phyloP scores from a whole-genome alignment of 92 coral and sea anemone species.

The Meandrina meandrites region DNA sequence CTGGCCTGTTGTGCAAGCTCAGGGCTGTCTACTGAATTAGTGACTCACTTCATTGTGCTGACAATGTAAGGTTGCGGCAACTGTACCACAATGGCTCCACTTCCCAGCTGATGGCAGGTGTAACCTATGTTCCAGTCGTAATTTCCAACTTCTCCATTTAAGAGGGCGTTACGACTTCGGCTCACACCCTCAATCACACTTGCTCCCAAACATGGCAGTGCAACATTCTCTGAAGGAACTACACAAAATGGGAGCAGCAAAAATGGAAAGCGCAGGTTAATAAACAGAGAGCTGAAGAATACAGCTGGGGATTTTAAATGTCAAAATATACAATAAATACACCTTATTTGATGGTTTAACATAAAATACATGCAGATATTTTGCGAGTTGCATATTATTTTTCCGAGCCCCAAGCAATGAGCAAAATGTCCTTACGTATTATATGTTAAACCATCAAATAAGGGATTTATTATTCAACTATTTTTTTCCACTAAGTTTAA shows the following conservation, averaged over 20 bases:
- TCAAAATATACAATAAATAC: too few species aligned
- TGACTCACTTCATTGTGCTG: conserved; percentile 75
- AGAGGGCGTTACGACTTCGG: conserved; percentile 95
- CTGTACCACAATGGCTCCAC: conserved; percentile 97
- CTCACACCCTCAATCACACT: conserved; percentile 98
- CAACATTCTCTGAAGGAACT: conserved; percentile 91
- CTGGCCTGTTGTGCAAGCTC: too few species aligned
- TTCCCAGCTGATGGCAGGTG: conserved; percentile 97
- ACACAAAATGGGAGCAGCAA: not conserved
- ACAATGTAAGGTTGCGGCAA: conserved; percentile 90
- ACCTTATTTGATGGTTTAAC: too few species aligned
- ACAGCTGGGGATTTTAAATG: not conserved
- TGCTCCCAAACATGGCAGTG: conserved; percentile 80
- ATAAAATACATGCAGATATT: too few species aligned
- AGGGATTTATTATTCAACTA: too few species aligned
- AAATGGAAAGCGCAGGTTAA: not conserved
- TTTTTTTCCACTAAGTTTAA: too few species aligned
- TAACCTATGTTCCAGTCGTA: conserved; percentile 99
- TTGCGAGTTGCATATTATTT: too few species aligned
- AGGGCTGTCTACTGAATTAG: not conserved
- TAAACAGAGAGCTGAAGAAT: not conserved
- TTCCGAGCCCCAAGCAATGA: too few species aligned
- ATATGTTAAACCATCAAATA: too few species aligned
- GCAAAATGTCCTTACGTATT: too few species aligned
- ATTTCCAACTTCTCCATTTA: conserved; percentile 84